Conservation (phyloP, 2,113 vertebrate genomes). For the Myrmecophaga tridactyla region DNA sequence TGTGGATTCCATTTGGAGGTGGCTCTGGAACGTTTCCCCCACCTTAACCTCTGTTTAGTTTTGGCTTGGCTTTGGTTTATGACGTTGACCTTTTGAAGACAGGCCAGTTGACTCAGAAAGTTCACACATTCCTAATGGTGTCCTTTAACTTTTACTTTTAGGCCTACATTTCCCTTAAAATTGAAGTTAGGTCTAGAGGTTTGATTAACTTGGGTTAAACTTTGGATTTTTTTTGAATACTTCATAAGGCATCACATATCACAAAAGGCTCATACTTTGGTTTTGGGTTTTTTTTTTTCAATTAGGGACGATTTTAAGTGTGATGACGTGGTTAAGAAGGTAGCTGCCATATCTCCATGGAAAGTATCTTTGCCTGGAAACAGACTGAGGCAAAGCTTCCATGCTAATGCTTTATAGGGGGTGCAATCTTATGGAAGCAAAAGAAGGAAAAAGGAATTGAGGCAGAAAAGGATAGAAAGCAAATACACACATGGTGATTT, state of each 20-base stretch:
- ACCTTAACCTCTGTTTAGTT: not conserved
- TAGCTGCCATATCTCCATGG: not conserved
- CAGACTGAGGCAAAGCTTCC: not conserved
- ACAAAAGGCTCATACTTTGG: not conserved
- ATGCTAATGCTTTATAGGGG: not conserved
- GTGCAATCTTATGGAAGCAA: not conserved
- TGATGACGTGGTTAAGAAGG: not conserved
- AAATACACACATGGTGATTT: not conserved
- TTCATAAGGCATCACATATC: not conserved
- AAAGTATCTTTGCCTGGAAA: not conserved
- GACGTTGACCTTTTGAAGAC: not conserved
- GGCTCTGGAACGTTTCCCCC: not conserved
- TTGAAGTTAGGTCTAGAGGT: not conserved
- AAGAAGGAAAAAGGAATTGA: not conserved
- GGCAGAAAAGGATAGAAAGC: not conserved
- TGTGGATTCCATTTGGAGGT: not conserved
- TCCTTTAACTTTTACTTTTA: not conserved
- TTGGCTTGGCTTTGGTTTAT: not conserved
- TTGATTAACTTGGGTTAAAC: not conserved
- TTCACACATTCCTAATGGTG: not conserved
- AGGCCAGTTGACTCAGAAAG: not conserved
- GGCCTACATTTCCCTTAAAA: slow-evolving; percentile 7
- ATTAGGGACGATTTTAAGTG: not conserved
- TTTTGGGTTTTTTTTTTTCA: not conserved
- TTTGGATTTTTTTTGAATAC: not conserved